Conservation (phyloP, 2,113 vertebrate species). For the Puma concolor region DNA sequence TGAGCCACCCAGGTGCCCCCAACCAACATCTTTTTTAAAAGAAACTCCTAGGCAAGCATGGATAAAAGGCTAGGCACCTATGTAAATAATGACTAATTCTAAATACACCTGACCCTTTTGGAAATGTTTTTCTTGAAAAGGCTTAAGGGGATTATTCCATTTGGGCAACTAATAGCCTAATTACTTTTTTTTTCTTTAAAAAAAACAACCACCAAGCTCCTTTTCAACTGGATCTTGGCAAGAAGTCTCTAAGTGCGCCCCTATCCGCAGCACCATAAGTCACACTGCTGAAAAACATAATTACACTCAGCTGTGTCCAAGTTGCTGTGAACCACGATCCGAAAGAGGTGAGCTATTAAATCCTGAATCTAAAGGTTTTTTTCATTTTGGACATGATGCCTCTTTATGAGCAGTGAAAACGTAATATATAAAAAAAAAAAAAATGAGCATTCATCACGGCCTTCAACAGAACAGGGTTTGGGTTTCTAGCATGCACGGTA, state of each 20-base stretch:
- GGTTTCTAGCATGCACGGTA: neutral
- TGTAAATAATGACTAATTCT: conserved; percentile 56
- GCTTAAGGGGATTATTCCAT: conserved; percentile 58
- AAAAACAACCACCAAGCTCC: conserved; percentile 42
- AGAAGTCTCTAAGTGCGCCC: neutral
- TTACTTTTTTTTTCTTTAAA: conserved; percentile 9
- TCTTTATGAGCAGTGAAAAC: neutral
- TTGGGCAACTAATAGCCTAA: conserved; percentile 65
- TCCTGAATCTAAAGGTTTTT: neutral
- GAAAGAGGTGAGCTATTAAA: conserved; percentile 37
- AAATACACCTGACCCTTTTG: conserved; percentile 54
- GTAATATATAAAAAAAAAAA: neutral
- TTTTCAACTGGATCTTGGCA: conserved; percentile 54
- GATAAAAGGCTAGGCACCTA: neutral
- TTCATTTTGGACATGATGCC: neutral
- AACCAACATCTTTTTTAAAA: neutral
- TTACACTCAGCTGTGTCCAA: conserved; percentile 28
- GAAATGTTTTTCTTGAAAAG: conserved; percentile 72
- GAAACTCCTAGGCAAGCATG: neutral
- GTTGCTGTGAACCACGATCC: neutral
- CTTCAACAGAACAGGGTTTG: neutral
- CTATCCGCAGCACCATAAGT: neutral
- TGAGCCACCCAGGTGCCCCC: too few species aligned
- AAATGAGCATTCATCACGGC: neutral
- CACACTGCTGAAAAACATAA: conserved; percentile 19